phyloP scores from a whole-genome alignment of 2,888 invertebrate species.

The Orthosia incerta region DNA sequence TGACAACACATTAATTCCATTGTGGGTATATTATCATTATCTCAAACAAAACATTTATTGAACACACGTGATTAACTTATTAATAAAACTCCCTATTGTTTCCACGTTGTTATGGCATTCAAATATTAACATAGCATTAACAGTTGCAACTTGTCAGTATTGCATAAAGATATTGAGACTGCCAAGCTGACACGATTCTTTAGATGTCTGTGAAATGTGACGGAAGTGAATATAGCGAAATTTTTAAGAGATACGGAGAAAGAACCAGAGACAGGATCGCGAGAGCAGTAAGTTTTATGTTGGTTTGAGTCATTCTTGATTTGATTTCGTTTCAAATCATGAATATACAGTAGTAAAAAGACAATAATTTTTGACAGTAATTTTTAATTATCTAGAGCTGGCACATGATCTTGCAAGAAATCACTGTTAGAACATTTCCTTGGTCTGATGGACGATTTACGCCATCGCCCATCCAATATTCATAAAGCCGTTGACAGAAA shows the following conservation, averaged over 20 bases:
- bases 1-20: neutral
- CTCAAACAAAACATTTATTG: slow-evolving; percentile 4
- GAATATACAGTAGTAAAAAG: neutral
- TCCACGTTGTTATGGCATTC: slow-evolving; percentile 42
- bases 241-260: neutral
- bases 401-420: neutral
- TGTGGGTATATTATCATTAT: slow-evolving; percentile 4
- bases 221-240: slow-evolving; percentile 4
- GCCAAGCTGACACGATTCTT: slow-evolving; percentile 42
- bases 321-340: neutral
- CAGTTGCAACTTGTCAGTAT: slow-evolving; percentile 24
- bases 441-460: neutral
- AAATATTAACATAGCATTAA: slow-evolving; percentile 42
- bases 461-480: too few relatives aligned
- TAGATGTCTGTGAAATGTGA: slow-evolving; percentile 39
- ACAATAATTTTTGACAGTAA: neutral
- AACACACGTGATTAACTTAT: slow-evolving; percentile 45
- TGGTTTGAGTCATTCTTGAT: neutral
- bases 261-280: neutral
- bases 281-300: slow-evolving; percentile 38
- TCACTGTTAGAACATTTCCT: neutral
- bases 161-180: slow-evolving; percentile 45
- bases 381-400: neutral
- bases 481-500: neutral
- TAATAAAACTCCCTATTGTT: slow-evolving; percentile 55